Base-by-base conservation (phyloP, 2,797 vertebrate genomes). In the Arctocebus calabarensis region DNA sequence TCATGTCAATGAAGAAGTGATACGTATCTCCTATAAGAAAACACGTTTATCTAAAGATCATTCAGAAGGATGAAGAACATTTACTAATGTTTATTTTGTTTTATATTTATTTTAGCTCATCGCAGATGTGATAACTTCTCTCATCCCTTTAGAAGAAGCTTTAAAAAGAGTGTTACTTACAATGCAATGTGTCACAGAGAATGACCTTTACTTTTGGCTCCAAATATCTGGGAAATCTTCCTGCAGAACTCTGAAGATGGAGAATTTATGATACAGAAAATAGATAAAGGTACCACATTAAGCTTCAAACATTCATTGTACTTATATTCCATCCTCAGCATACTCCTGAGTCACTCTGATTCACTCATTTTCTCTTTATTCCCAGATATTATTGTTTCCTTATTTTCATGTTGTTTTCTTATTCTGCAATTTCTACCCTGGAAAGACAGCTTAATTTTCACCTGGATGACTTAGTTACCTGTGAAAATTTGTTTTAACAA, bases 391-490 rank as follows among this genome's bases (percentile, higher is more conserved):
- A 85, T 92, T 88, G 12, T 88, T 82, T 74, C n/a, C 45, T 66
- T 89, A 88, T 85, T 89, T 77, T 79, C 74, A 55, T 23, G 19
- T 82, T 88, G 7, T 27, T 96, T 88, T 17, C 9, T 62, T 66
- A 59, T 94, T 97, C 81, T 88, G n/a, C 84, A 37, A 45, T 32
- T 40, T 94, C 25, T 84, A 40, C 57, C 91, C 64, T 82, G 2
- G 2, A 59, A 88, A 71, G 3, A 83, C 11, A 93, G 88, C 71
- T 59, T 94, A 88, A 37, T 89, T 97, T 96, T 77, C 23, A 77
- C 29, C n/a, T 89, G 61, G 79, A 88, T 85, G 61, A 81, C 16
- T 84, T 94, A 81, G 19, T 87, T 94, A 92, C 88, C 75, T 91
- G 70, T 89, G 78, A 91, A 11, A 6, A 91, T 19, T 83, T 87